A percentile compares a stretch with the other conserved stretches of the same genome.
These are phyloP conservation scores for Equus quagga DNA, from an alignment of 2,113 vertebrate species.

Conservation along the genomic window DNA sequence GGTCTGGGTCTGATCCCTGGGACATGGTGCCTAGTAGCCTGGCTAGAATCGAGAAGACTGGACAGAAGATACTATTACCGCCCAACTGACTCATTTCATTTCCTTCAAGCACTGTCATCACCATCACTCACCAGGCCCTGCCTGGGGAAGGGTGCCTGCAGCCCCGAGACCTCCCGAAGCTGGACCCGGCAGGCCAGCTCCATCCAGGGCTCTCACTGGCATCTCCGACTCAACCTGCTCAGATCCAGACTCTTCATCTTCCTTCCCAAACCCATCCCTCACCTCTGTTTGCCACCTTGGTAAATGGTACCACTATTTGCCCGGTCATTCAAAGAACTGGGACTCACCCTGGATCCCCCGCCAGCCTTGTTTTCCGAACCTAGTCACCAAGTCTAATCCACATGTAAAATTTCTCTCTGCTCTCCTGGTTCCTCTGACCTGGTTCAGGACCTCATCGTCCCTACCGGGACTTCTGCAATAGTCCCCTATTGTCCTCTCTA, in stretches of 20 bases:
- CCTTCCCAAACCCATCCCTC: not conserved
- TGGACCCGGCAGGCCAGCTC: fast-evolving
- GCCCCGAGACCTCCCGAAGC: not conserved
- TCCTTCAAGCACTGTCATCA: not conserved
- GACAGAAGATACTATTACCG: not conserved
- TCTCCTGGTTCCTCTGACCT: not conserved
- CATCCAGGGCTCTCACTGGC: not conserved
- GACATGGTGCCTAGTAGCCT: not conserved
- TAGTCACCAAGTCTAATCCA: not conserved
- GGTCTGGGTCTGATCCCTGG: not conserved
- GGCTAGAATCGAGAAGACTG: not conserved
- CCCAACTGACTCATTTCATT: not conserved
- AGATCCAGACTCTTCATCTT: not conserved
- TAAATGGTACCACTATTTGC: not conserved
- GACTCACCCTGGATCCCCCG: not conserved
- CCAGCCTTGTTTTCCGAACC: not conserved
- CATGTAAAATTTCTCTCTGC: not conserved
- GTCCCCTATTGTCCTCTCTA: not conserved
- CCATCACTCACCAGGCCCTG: not conserved
- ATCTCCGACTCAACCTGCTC: not conserved
- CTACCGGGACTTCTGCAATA: not conserved
- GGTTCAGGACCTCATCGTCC: not conserved
- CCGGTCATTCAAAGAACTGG: not conserved
- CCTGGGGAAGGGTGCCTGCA: not conserved
- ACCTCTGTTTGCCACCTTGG: not conserved